Conservation (phyloP, 2,797 vertebrate genomes). For the Otolemur crassicaudatus region DNA sequence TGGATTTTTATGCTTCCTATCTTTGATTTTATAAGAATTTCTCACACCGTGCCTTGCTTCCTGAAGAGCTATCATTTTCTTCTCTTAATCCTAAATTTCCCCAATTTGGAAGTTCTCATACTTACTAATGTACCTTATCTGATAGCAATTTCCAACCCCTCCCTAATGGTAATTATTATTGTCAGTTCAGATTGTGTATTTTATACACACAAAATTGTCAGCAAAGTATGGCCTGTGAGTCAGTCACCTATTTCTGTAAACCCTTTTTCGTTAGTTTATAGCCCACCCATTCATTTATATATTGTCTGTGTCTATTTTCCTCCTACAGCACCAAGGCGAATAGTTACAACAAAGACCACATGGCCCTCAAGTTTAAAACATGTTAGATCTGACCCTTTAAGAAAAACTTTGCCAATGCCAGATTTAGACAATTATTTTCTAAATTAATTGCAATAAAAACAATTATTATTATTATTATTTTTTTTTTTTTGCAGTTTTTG, state of each 20-base stretch:
- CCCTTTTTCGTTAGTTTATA: not conserved
- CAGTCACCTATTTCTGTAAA: slow-evolving; percentile 18
- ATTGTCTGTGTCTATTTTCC: not conserved
- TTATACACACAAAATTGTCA: not conserved
- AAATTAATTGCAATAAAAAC: slow-evolving; percentile 19
- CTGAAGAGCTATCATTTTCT: not conserved
- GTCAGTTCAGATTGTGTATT: not conserved
- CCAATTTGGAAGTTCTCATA: not conserved
- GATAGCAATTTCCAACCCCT: not conserved
- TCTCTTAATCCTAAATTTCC: not conserved
- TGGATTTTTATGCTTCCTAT: not conserved
- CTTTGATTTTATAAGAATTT: slow-evolving; percentile 3
- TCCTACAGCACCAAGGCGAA: not conserved
- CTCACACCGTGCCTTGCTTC: not conserved
- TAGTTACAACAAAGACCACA: not conserved
- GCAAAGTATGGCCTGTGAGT: not conserved
- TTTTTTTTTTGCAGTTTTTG: too few relatives aligned
- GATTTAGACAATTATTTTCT: not conserved
- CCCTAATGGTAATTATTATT: not conserved
- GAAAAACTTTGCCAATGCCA: not conserved
- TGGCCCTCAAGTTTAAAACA: not conserved
- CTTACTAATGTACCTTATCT: not conserved
- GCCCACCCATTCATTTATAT: not conserved
- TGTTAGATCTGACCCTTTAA: not conserved
- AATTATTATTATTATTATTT: not conserved